Evolutionary conservation across 2,888 invertebrate species (phyloP).

Genomic region (Eristalis arbustorum): DNA sequence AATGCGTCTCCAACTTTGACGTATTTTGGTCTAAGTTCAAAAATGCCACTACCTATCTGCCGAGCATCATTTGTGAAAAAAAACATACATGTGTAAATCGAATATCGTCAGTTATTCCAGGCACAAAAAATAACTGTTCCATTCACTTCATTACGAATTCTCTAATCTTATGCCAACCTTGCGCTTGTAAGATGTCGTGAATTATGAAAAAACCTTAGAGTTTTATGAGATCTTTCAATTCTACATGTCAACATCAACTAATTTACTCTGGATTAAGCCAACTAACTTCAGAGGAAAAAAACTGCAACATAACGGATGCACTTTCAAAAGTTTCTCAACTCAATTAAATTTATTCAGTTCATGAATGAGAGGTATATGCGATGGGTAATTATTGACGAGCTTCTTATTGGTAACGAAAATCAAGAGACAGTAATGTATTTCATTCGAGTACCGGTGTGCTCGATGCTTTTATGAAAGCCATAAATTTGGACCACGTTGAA

Average conservation of each 20-base stretch:
- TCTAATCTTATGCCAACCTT: too few species aligned
- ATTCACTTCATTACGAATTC: too few species aligned
- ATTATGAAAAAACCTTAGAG: too few species aligned
- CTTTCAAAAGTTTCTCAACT: neutral
- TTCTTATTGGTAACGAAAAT: neutral
- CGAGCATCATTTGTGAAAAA: too few species aligned
- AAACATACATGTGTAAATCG: too few species aligned
- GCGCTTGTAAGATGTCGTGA: too few species aligned
- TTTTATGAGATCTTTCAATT: too few species aligned
- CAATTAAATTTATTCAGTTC: neutral
- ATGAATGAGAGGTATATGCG: neutral
- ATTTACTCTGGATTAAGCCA: neutral
- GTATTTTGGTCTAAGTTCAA: too few species aligned
- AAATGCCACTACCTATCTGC: too few species aligned
- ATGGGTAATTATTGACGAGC: neutral
- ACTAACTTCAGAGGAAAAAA: neutral
- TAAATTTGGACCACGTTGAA: neutral
- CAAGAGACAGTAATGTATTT: neutral
- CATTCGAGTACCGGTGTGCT: neutral
- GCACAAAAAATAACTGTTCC: too few species aligned
- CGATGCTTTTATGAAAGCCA: neutral
- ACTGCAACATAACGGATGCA: neutral
- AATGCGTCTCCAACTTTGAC: too few species aligned
- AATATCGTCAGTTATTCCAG: too few species aligned
- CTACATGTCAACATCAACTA: neutral